Conservation (phyloP, 2,113 vertebrate genomes). For the Corythornis vintsioides region DNA sequence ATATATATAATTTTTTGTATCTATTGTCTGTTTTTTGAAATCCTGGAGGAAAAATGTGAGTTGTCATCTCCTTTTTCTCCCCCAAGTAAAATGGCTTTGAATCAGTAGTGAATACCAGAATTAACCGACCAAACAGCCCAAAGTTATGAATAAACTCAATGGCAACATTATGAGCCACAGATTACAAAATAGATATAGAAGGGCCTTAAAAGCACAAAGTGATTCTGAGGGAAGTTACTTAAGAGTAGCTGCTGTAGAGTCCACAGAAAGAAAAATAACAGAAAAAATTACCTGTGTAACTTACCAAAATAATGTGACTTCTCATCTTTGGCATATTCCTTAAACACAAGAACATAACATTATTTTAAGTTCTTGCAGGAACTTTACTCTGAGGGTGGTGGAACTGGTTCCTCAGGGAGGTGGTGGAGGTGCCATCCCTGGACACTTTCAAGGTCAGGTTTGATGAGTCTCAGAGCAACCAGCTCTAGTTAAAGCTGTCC, state of each 20-base stretch:
- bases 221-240: not conserved
- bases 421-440: too few relatives aligned
- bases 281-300: not conserved
- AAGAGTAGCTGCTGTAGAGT: not conserved
- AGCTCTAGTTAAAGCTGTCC: too few relatives aligned
- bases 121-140: not conserved
- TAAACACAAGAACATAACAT: not conserved
- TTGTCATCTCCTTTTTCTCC: not conserved
- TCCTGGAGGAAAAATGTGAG: not conserved
- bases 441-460: too few relatives aligned
- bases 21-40: not conserved
- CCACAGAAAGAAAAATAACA: not conserved
- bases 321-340: not conserved
- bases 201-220: not conserved
- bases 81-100: not conserved
- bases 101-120: not conserved
- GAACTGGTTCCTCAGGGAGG: too few relatives aligned
- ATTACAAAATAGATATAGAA: not conserved
- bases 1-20: constrained; percentile 20
- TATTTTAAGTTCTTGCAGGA: not conserved
- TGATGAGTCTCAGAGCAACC: too few relatives aligned
- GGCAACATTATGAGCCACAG: not conserved
- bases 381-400: too few relatives aligned
- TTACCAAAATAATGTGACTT: not conserved
- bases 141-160: not conserved